These are phyloP conservation scores for Spilarctia lutea DNA, from an alignment of 2,888 invertebrate species.

Conservation along the genomic window DNA sequence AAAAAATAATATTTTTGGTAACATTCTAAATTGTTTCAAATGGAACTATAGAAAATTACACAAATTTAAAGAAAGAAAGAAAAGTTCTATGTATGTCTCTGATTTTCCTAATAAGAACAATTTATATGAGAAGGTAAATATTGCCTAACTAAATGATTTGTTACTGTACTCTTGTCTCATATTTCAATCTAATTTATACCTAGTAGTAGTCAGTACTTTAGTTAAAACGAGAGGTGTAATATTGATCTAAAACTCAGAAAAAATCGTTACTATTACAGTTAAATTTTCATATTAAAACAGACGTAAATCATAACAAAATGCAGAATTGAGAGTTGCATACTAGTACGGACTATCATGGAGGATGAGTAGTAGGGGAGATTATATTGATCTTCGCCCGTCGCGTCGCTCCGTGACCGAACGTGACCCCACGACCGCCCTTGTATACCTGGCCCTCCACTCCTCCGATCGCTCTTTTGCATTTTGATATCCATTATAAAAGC, in stretches of 20 bases:
- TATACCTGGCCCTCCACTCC: constrained; percentile 46
- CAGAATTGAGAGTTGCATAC: neutral
- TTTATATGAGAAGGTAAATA: neutral
- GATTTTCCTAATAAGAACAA: neutral
- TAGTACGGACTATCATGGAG: neutral
- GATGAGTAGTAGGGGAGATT: constrained; percentile 13
- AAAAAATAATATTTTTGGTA: too few species aligned
- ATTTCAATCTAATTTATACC: neutral
- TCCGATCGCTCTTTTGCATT: constrained; percentile 22
- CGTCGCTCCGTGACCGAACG: constrained; percentile 81
- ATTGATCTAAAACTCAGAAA: neutral
- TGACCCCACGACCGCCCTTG: constrained; percentile 78
- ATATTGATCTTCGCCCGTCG: constrained; percentile 72
- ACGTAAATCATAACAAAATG: neutral
- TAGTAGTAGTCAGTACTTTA: neutral
- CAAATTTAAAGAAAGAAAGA: too few species aligned
- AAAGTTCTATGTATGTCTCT: neutral
- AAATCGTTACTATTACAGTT: neutral
- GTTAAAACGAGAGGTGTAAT: neutral
- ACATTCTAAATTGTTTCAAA: too few species aligned
- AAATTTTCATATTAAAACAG: neutral
- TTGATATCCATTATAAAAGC: constrained; percentile 53
- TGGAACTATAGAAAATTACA: too few species aligned
- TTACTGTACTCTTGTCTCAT: neutral
- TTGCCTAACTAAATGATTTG: neutral